Conservation (phyloP, 1,140 invertebrate genomes). For the Philaenus spumarius region DNA sequence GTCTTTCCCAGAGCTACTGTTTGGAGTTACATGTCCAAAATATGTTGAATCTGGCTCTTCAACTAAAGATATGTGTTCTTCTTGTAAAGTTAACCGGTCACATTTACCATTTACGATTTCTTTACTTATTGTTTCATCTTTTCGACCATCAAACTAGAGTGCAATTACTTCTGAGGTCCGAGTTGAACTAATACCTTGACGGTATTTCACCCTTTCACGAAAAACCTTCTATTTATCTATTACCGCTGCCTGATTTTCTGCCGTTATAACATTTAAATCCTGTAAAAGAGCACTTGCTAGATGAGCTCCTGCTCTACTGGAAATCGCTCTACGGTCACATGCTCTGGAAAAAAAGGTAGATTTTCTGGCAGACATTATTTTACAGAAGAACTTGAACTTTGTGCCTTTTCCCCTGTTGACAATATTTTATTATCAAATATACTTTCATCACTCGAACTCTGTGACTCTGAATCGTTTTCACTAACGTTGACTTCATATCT, state of each 20-base stretch:
- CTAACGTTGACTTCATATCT: neutral
- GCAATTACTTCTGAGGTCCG: neutral
- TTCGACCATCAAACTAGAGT: constrained; percentile 6
- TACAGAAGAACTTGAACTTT: neutral
- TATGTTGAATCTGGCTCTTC: constrained; percentile 28
- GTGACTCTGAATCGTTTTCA: neutral
- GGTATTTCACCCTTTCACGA: neutral
- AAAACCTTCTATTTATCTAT: neutral
- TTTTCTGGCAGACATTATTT: neutral
- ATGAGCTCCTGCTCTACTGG: constrained; percentile 2
- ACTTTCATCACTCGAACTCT: neutral
- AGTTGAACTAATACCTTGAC: neutral
- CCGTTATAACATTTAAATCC: constrained; percentile 1
- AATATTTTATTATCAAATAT: neutral
- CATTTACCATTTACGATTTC: constrained; percentile 16
- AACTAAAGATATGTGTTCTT: no score
- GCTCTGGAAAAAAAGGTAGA: neutral
- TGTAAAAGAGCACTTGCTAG: constrained; percentile 1
- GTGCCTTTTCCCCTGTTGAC: neutral
- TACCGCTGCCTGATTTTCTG: constrained; percentile 1
- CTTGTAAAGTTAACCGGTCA: constrained; percentile 31
- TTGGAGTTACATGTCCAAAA: no score
- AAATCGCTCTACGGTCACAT: constrained; percentile 1
- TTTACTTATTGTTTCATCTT: constrained; percentile 9
- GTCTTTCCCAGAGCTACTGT: constrained; percentile 29